Percentiles rank a stretch among this genome's conserved stretches.
Conservation (phyloP, 2,888 invertebrate species). For the Drosophila dives region DNA sequence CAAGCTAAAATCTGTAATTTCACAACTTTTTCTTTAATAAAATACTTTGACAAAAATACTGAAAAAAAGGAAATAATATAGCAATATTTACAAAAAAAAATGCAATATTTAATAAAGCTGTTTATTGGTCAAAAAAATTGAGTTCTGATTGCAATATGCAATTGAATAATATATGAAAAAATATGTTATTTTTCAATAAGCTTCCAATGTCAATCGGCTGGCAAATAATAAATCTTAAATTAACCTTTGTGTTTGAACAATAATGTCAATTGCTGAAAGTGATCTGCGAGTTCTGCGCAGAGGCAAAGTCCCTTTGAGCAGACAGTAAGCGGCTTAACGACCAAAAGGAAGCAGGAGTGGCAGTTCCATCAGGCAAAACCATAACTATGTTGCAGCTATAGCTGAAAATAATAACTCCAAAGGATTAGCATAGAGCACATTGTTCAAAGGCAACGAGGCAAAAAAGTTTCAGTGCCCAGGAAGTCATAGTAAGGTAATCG, state of each 20-base stretch:
- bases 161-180: slow-evolving; percentile 33
- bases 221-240: slow-evolving; percentile 59
- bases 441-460: slow-evolving; percentile 46
- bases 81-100: background rate
- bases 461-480: slow-evolving; percentile 49
- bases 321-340: slow-evolving; percentile 64
- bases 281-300: slow-evolving; percentile 38
- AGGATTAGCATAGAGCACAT: slow-evolving; percentile 66
- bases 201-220: slow-evolving; percentile 56
- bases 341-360: slow-evolving; percentile 9
- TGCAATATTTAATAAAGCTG: slow-evolving; percentile 4
- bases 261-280: slow-evolving; percentile 64
- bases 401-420: slow-evolving; percentile 62
- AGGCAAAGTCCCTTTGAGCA: slow-evolving; percentile 30
- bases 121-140: slow-evolving; percentile 33
- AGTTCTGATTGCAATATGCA: slow-evolving; percentile 19
- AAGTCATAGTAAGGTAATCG: slow-evolving; percentile 78
- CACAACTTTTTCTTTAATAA: background rate
- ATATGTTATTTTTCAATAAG: slow-evolving; percentile 25
- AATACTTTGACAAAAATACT: background rate
- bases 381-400: slow-evolving; percentile 67
- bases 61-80: no score
- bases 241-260: slow-evolving; percentile 21
- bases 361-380: slow-evolving; percentile 59
- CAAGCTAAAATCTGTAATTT: background rate